Percentiles rank a stretch among this genome's conserved stretches.
Evolutionary conservation across 2,113 vertebrate species (phyloP).

Genomic region (Lepus europaeus): DNA sequence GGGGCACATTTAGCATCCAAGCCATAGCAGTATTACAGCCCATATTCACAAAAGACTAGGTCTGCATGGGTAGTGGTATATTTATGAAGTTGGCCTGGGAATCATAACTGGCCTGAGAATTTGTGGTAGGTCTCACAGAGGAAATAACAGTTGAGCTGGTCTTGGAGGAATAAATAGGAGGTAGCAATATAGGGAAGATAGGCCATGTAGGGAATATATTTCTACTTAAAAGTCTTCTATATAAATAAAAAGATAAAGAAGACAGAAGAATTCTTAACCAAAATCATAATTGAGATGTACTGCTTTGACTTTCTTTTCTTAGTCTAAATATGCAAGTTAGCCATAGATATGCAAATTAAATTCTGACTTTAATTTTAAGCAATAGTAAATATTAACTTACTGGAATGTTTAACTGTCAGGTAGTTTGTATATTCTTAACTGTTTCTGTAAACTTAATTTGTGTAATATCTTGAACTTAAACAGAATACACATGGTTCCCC

Average conservation of each 20-base stretch:
- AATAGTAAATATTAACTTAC: background rate
- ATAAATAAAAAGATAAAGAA: conserved; percentile 13
- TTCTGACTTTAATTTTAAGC: conserved; percentile 48
- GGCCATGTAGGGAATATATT: background rate
- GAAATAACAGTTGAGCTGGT: background rate
- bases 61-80: background rate
- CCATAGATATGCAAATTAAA: background rate
- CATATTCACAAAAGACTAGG: background rate
- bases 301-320: conserved; percentile 38
- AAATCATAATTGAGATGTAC: background rate
- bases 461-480: conserved; percentile 48
- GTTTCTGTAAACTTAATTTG: conserved; percentile 31
- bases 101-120: background rate
- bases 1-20: too few relatives aligned
- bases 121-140: background rate
- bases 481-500: background rate
- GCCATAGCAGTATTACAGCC: background rate
- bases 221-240: background rate
- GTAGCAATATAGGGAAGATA: background rate
- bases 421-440: background rate
- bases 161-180: background rate
- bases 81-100: background rate
- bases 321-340: background rate
- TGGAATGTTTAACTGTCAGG: conserved; percentile 13
- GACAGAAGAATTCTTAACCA: background rate